Percentiles rank a stretch among this genome's conserved stretches.
phyloP scores from a whole-genome alignment of 1,140 invertebrate species.

The Pseudomyrmex pallidus region DNA sequence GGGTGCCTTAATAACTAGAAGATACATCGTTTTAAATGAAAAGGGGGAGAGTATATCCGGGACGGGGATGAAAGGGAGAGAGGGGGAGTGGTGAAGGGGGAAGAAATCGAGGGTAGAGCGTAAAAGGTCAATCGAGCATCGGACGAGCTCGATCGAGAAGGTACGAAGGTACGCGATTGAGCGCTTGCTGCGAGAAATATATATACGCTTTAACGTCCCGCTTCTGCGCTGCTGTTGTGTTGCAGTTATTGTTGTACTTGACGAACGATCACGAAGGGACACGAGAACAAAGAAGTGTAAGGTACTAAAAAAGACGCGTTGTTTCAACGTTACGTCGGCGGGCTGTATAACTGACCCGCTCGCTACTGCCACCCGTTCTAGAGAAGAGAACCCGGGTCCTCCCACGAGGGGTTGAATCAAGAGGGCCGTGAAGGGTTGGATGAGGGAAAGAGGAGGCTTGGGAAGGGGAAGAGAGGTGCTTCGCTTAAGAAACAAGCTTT shows the following conservation, averaged over 20 bases:
- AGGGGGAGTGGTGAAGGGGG: too few species aligned
- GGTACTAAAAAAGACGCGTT: conserved; percentile 59
- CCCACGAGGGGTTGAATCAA: conserved; percentile 47
- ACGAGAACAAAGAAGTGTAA: conserved; percentile 59
- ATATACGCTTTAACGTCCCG: conserved; percentile 53
- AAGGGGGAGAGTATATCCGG: conserved; percentile 38
- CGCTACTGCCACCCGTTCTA: conserved; percentile 48
- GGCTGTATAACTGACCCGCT: conserved; percentile 54
- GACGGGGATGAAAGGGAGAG: not conserved
- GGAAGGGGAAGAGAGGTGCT: not conserved
- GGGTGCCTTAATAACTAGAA: conserved; percentile 67
- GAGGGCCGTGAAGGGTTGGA: conserved; percentile 13
- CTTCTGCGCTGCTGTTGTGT: conserved; percentile 35
- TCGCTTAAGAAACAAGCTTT: conserved; percentile 67
- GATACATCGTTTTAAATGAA: conserved; percentile 68
- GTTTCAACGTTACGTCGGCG: conserved; percentile 55
- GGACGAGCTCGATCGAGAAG: conserved; percentile 47
- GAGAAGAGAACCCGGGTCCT: conserved; percentile 56
- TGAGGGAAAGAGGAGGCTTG: not conserved
- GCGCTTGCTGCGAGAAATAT: conserved; percentile 20
- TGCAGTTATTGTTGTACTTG: conserved; percentile 67
- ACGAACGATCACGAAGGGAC: conserved; percentile 66
- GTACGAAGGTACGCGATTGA: conserved; percentile 63
- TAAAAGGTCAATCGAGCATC: conserved; percentile 55
- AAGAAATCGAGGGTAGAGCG: conserved; percentile 26